Evolutionary conservation across 2,113 vertebrate genomes (phyloP).

Genomic region (Toxostoma redivivum): DNA sequence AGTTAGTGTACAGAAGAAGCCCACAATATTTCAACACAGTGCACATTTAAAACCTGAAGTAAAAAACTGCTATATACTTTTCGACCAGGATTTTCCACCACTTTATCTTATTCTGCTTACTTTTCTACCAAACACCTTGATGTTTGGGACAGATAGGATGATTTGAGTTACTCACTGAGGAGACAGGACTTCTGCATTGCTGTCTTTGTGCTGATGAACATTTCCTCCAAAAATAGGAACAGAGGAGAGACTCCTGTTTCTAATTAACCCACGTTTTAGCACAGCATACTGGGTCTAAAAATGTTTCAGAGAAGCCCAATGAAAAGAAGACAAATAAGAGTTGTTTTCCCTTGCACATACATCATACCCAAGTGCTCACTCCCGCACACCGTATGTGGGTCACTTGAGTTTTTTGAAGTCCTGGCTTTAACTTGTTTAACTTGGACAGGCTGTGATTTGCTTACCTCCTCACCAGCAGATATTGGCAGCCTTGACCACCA

Average conservation of each 20-base stretch:
- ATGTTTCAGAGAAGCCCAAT: background rate
- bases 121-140: background rate
- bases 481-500: background rate
- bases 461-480: background rate
- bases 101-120: background rate
- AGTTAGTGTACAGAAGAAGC: background rate
- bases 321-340: background rate
- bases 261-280: background rate
- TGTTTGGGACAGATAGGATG: background rate
- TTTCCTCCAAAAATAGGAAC: background rate
- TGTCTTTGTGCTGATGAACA: background rate
- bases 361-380: background rate
- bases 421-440: background rate
- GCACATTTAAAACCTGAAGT: background rate
- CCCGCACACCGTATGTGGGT: accelerated
- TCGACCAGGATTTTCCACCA: background rate
- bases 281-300: background rate
- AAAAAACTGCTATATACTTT: background rate
- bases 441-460: background rate
- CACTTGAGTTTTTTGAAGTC: background rate
- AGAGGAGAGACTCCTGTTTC: background rate
- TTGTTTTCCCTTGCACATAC: background rate
- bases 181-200: background rate
- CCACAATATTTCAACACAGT: background rate
- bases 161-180: background rate